Evolutionary conservation across 2,797 vertebrate genomes (phyloP), one percentile per base, ranked within the genome.

Genomic region (Hemitrygon akajei): DNA sequence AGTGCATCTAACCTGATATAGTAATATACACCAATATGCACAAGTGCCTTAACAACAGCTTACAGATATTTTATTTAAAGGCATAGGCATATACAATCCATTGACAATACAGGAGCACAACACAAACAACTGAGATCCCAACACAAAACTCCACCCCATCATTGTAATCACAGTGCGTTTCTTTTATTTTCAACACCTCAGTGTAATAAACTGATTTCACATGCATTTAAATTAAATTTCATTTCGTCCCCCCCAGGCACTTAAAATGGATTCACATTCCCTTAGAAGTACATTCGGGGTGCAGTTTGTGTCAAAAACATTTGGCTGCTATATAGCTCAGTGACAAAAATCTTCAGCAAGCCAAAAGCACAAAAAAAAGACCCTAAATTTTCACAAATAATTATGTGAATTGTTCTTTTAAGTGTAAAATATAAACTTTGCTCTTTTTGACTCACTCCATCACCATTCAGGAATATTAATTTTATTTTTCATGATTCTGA

Each of bases 111-210:
- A 92, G 91, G 71, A 93, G 91, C 71, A 93, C 91, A 93, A 93
- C 89, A 92, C 89, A 93, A 25, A 93, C 25, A 93, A 93, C 71
- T 58, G 71, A 93, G 71, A 76, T 76, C 91, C 91, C 91, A 93
- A 34, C 71, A 93, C 91, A 93, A 93, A 92, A 75, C 71, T 93
- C 25, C 27, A 75, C 91, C 58, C 91, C 91, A 75, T 93, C 40
- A 93, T 93, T 93, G 71, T 75, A 93, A 93, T 93, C 91, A 93
- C 91, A 93, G 91, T 93, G 91, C 91, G 71, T 93, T 93, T 93
- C 91, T 93, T 76, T 75, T 75, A 93, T 71, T 71, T 56, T 93
- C 91, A 1, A 76, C 40, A 25, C 91, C 71, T 93, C 91, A 93
- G 91, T 93, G 73, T 71, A 93, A 75, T 30, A 76, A 93, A 93